Evolutionary conservation across 2,797 vertebrate species (phyloP).

Genomic region (Takifugu rubripes): DNA sequence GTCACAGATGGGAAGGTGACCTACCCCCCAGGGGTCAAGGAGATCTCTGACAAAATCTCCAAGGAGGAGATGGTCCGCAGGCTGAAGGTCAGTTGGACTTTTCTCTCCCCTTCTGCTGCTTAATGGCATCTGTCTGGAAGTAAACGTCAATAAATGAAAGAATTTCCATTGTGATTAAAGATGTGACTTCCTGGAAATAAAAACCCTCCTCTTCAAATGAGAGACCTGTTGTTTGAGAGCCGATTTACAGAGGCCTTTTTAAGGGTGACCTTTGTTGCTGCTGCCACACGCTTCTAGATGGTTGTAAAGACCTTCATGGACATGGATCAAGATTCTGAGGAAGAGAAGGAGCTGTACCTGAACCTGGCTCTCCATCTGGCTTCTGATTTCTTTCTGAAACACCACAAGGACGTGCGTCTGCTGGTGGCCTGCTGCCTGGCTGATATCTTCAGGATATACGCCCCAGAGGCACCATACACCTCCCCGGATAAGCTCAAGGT

Average conservation of each 20-base stretch:
- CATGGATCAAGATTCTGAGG: conserved; percentile 99
- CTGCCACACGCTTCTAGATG: conserved; percentile 77
- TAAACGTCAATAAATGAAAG: too few relatives aligned
- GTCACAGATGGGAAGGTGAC: conserved; percentile 98
- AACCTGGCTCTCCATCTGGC: conserved; percentile 95
- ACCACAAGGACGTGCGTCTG: conserved; percentile 97
- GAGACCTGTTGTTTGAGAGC: too few relatives aligned
- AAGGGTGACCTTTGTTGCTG: background rate
- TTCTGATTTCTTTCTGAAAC: conserved; percentile 98
- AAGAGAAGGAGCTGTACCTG: conserved; percentile 96
- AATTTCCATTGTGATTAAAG: too few relatives aligned
- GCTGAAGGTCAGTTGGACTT: conserved; percentile 82
- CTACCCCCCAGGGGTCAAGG: conserved; percentile 98
- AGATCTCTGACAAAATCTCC: conserved; percentile 99
- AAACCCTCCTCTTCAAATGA: too few relatives aligned
- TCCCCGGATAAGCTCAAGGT: conserved; percentile 98
- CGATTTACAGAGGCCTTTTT: too few relatives aligned
- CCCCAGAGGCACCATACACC: conserved; percentile 95
- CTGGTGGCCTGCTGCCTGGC: conserved; percentile 96
- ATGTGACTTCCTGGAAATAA: too few relatives aligned
- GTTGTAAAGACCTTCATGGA: conserved; percentile 99
- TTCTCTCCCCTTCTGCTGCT: background rate
- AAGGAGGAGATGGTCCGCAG: conserved; percentile 99
- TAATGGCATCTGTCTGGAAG: background rate
- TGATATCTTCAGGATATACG: conserved; percentile 98